Percentiles rank a stretch among this genome's conserved stretches.
Evolutionary conservation across 1,140 invertebrate genomes (phyloP).

Genomic region (Calephelis virginiensis): DNA sequence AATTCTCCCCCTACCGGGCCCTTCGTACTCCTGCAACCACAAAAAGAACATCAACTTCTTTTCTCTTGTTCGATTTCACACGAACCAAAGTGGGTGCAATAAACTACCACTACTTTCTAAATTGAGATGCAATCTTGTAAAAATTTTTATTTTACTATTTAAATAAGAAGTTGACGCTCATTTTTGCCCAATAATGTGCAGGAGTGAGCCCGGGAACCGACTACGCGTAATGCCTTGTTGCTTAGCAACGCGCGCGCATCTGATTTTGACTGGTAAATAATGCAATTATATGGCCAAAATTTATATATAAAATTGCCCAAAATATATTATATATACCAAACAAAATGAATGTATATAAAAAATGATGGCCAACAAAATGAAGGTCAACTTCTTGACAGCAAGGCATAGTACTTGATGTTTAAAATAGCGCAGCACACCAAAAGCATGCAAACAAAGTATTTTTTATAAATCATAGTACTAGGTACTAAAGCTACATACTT

Average conservation of each 20-base stretch:
- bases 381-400: slow-evolving; percentile 94
- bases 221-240: slow-evolving; percentile 72
- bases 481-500: not conserved
- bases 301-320: slow-evolving; percentile 71
- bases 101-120: slow-evolving; percentile 75
- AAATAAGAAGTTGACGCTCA: slow-evolving; percentile 96
- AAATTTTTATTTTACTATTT: slow-evolving; percentile 71
- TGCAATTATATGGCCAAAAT: slow-evolving; percentile 70
- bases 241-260: slow-evolving; percentile 67
- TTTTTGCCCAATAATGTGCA: slow-evolving; percentile 89
- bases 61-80: slow-evolving; percentile 67
- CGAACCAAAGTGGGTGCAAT: slow-evolving; percentile 69
- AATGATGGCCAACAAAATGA: slow-evolving; percentile 92
- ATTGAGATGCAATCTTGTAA: slow-evolving; percentile 71
- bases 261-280: slow-evolving; percentile 55
- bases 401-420: slow-evolving; percentile 77
- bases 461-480: slow-evolving; percentile 33
- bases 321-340: slow-evolving; percentile 71
- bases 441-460: slow-evolving; percentile 68
- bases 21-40: slow-evolving; percentile 93
- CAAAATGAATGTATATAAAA: slow-evolving; percentile 78
- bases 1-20: slow-evolving; percentile 77
- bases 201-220: slow-evolving; percentile 70
- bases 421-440: slow-evolving; percentile 74
- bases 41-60: slow-evolving; percentile 96